Percentiles rank a stretch among this genome's conserved stretches.
Conservation (phyloP, 2,888 invertebrate genomes). For the Plebejus melissa region DNA sequence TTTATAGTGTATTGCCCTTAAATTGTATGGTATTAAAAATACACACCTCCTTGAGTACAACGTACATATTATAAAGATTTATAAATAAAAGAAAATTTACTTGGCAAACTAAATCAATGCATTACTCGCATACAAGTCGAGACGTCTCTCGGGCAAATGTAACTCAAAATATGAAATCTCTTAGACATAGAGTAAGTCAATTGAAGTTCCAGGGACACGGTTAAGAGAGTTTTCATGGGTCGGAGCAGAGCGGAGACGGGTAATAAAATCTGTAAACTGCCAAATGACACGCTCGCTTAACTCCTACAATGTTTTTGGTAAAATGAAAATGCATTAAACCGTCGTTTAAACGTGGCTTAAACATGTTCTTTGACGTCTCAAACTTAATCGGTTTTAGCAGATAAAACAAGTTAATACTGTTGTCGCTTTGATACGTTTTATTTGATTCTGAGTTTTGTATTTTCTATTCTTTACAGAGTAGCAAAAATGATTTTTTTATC, state of each 20-base stretch:
- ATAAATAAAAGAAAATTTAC: background rate
- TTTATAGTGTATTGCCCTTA: no score
- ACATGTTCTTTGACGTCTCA: constrained; percentile 23
- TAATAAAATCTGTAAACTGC: constrained; percentile 75
- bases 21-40: background rate
- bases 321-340: constrained; percentile 51
- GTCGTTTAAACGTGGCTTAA: background rate
- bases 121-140: background rate
- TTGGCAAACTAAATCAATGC: background rate
- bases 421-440: background rate
- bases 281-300: constrained; percentile 73
- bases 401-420: background rate
- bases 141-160: background rate
- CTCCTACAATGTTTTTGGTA: constrained; percentile 54
- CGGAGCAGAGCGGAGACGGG: constrained; percentile 58
- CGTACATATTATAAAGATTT: background rate
- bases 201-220: constrained; percentile 27
- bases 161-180: constrained; percentile 4
- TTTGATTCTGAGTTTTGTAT: background rate
- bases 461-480: background rate
- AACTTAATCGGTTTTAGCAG: background rate
- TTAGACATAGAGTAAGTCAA: constrained; percentile 23
- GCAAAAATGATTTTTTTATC: background rate
- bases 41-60: background rate
- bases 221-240: constrained; percentile 33